Evolutionary conservation across 1,140 invertebrate species (phyloP).

Genomic region (Bombus cullumanus): DNA sequence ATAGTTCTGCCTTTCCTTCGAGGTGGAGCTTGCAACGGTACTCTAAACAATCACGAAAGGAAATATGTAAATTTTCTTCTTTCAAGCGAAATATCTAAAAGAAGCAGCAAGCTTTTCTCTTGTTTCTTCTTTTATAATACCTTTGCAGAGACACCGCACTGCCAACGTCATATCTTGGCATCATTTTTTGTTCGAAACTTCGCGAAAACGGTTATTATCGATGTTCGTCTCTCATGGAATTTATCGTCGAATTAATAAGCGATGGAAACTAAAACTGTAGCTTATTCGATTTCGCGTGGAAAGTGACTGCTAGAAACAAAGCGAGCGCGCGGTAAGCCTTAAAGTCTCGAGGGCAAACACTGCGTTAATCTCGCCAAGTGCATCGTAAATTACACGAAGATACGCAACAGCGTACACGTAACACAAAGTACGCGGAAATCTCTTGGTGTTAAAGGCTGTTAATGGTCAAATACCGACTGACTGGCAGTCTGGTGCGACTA

Average conservation of each 20-base stretch:
- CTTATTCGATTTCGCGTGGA: neutral
- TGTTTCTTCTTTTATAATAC: conserved; percentile 49
- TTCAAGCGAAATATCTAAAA: too few species aligned
- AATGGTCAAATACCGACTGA: neutral
- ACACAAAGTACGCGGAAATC: neutral
- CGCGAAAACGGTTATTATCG: neutral
- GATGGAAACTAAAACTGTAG: too few species aligned
- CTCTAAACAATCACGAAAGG: conserved; percentile 59
- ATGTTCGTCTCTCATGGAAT: neutral
- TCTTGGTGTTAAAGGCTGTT: neutral
- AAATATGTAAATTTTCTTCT: neutral
- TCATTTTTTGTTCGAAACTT: conserved; percentile 57
- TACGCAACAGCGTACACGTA: neutral
- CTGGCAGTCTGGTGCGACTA: neutral
- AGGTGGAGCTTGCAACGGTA: conserved; percentile 76
- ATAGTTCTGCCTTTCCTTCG: conserved; percentile 72
- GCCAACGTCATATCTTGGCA: conserved; percentile 76
- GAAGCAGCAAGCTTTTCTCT: too few species aligned
- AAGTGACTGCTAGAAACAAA: neutral
- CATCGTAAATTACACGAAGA: neutral
- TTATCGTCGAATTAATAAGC: too few species aligned
- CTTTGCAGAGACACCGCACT: conserved; percentile 76
- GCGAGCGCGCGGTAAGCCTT: neutral
- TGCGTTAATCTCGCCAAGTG: too few species aligned
- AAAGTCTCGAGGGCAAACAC: neutral